Conservation (phyloP, 1,140 invertebrate genomes). For the Heliconius melpomene region DNA sequence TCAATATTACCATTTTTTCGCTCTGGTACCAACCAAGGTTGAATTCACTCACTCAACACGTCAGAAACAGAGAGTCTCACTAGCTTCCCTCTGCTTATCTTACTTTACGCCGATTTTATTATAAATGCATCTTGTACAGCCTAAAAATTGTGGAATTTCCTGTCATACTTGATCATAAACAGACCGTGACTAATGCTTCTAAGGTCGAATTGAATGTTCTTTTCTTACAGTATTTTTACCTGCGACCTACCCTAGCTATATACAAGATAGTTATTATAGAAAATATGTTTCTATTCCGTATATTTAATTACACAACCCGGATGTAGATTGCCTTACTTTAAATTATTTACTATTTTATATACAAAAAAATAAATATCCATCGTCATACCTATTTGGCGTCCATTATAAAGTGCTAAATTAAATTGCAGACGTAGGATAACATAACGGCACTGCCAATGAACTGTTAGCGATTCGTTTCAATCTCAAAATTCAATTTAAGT, state of each 20-base stretch:
- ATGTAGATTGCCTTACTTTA: not conserved
- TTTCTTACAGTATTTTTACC: not conserved
- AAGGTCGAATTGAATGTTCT: not conserved
- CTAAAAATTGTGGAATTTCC: not conserved
- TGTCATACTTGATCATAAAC: not conserved
- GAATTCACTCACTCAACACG: no score
- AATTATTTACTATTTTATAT: not conserved
- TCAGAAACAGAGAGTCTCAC: no score
- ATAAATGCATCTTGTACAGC: not conserved
- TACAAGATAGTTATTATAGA: not conserved
- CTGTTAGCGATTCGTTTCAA: slow-evolving; percentile 37
- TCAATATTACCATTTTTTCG: no score
- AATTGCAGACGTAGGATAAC: slow-evolving; percentile 27
- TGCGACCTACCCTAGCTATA: not conserved
- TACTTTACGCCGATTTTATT: not conserved
- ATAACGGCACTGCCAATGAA: slow-evolving; percentile 29
- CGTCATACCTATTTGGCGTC: not conserved
- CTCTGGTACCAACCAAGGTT: no score
- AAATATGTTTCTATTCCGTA: not conserved
- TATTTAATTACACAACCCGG: not conserved
- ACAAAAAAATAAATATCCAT: no score
- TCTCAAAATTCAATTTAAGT: slow-evolving; percentile 32
- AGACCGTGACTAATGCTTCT: slow-evolving; percentile 3
- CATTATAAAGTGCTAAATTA: slow-evolving; percentile 16
- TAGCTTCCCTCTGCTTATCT: no score